Conservation (phyloP, 1,140 invertebrate genomes). For the Ridgeia piscesae region DNA sequence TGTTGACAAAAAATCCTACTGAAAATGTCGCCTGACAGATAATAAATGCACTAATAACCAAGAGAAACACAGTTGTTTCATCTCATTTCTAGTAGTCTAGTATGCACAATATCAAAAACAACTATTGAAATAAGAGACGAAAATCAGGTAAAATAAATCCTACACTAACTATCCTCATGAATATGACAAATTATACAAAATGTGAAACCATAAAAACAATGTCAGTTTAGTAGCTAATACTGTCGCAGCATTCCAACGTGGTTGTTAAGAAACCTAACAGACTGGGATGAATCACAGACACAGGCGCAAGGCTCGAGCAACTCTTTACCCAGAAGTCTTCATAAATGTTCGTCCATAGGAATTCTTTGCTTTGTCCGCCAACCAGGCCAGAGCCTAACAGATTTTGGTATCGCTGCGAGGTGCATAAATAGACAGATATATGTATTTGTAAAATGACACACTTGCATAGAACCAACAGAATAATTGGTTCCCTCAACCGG, state of each 20-base stretch:
- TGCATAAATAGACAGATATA: not conserved
- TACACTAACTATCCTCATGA: not conserved
- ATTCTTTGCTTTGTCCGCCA: not conserved
- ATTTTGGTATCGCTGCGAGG: conserved; percentile 7
- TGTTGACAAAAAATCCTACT: not conserved
- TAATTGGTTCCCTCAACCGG: too few species aligned
- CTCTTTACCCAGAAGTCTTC: conserved; percentile 12
- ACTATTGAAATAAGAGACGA: not conserved
- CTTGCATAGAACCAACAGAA: too few species aligned
- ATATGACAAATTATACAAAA: not conserved
- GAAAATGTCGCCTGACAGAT: not conserved
- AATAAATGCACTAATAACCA: not conserved
- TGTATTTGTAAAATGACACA: not conserved
- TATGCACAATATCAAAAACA: conserved; percentile 6
- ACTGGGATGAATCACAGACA: not conserved
- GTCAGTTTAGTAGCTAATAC: not conserved
- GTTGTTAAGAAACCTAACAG: not conserved
- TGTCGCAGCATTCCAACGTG: not conserved
- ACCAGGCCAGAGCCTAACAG: not conserved
- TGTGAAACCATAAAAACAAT: not conserved
- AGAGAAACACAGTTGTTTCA: not conserved
- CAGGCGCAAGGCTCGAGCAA: not conserved
- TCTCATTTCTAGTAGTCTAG: not conserved
- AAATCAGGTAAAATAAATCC: not conserved
- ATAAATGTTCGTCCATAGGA: conserved; percentile 15